Evolutionary conservation across 2,888 invertebrate species (phyloP).

Genomic region (Phaonia tiefii): DNA sequence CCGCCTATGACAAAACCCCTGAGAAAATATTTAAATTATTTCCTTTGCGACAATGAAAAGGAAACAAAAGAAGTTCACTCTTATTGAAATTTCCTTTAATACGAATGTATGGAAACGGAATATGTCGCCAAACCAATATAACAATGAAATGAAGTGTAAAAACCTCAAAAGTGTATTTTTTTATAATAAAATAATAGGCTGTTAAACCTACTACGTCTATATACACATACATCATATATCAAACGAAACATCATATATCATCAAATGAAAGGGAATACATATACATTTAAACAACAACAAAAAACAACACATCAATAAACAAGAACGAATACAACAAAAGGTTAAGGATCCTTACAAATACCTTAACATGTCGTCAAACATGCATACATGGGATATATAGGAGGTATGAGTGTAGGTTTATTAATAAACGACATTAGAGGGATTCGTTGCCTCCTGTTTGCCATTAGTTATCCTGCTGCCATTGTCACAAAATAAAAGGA

Average conservation of each 20-base stretch:
- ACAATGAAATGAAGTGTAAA: conserved; percentile 59
- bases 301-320: conserved; percentile 7
- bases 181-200: conserved; percentile 60
- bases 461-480: conserved; percentile 6
- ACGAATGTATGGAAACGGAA: not conserved
- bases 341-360: conserved; percentile 44
- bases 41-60: conserved; percentile 19
- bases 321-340: conserved; percentile 48
- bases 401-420: conserved; percentile 13
- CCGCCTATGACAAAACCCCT: not conserved
- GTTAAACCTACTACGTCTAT: conserved; percentile 39
- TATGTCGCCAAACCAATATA: conserved; percentile 7
- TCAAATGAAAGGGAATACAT: conserved; percentile 22
- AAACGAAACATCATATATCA: conserved; percentile 48
- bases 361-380: conserved; percentile 6
- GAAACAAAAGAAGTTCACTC: conserved; percentile 39
- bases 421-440: conserved; percentile 58
- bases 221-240: not conserved
- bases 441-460: conserved; percentile 24
- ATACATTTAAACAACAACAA: not conserved
- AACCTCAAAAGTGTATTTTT: conserved; percentile 42
- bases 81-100: conserved; percentile 8
- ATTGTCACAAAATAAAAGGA: conserved; percentile 27
- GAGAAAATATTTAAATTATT: conserved; percentile 53
- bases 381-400: not conserved